Percentiles rank a stretch among this genome's conserved stretches.
These are phyloP conservation scores for Scortum barcoo DNA, from an alignment of 2,113 vertebrate species.

Conservation along the genomic window DNA sequence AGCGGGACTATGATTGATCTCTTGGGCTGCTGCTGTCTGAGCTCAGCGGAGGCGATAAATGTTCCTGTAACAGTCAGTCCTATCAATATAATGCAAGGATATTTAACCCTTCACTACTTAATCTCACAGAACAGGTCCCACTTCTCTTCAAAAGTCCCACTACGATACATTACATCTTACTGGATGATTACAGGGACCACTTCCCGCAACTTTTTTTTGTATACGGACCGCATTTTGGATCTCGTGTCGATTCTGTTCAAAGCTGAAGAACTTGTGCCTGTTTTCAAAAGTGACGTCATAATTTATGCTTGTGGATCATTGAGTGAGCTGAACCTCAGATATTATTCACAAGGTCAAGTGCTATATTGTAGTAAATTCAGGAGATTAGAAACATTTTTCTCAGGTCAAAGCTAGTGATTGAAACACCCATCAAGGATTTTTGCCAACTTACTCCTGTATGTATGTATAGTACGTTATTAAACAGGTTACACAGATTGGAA, in stretches of 20 bases:
- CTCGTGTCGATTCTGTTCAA: slow-evolving; percentile 92
- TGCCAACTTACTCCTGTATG: slow-evolving; percentile 84
- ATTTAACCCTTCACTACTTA: slow-evolving; percentile 60
- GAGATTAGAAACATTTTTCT: slow-evolving; percentile 56
- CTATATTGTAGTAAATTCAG: slow-evolving; percentile 60
- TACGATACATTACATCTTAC: slow-evolving; percentile 57
- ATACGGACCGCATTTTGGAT: slow-evolving; percentile 89
- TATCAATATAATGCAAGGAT: slow-evolving; percentile 42
- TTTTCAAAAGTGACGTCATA: slow-evolving; percentile 82
- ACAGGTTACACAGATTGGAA: slow-evolving; percentile 43
- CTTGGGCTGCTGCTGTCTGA: slow-evolving; percentile 16
- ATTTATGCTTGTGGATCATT: slow-evolving; percentile 57
- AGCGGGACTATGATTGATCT: slow-evolving; percentile 12
- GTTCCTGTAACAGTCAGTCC: slow-evolving; percentile 49
- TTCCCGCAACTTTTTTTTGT: slow-evolving; percentile 64
- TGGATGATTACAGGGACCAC: slow-evolving; percentile 63
- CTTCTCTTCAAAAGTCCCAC: slow-evolving; percentile 44
- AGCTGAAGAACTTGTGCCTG: slow-evolving; percentile 93
- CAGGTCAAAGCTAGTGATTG: slow-evolving; percentile 60
- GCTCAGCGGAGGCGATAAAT: slow-evolving; percentile 31
- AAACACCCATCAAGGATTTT: slow-evolving; percentile 68
- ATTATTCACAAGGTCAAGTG: slow-evolving; percentile 58
- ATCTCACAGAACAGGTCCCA: slow-evolving; percentile 33
- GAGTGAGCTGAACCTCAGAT: slow-evolving; percentile 44
- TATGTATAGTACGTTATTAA: slow-evolving; percentile 63